Conservation (phyloP, 2,888 invertebrate genomes). For the Allacma fusca region DNA sequence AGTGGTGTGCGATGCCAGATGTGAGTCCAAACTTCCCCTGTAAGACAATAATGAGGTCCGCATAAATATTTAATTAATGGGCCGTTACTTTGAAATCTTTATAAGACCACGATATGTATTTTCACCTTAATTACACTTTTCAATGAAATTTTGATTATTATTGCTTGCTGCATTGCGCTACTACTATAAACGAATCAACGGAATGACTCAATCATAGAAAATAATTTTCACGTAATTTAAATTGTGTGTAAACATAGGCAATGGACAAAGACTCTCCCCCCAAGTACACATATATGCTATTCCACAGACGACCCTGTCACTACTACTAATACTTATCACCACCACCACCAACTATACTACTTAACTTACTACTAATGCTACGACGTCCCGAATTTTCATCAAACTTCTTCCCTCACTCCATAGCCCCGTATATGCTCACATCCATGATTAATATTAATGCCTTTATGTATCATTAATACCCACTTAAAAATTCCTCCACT, state of each 20-base stretch:
- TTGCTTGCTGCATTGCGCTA: constrained; percentile 38
- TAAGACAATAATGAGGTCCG: constrained; percentile 46
- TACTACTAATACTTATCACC: constrained; percentile 10
- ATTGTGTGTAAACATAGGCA: constrained; percentile 33
- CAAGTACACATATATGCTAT: background rate
- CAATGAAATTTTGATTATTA: constrained; percentile 47
- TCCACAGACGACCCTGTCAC: background rate
- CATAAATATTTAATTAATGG: constrained; percentile 47
- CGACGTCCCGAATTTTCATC: background rate
- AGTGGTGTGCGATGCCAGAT: constrained; percentile 57
- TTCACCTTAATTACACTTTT: constrained; percentile 45
- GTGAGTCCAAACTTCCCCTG: constrained; percentile 60
- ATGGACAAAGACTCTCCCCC: background rate
- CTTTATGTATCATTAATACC: constrained; percentile 36
- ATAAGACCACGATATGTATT: constrained; percentile 37
- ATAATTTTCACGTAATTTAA: constrained; percentile 40
- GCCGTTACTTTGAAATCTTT: constrained; percentile 43
- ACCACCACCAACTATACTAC: background rate
- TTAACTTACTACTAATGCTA: constrained; percentile 3
- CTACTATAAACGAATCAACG: constrained; percentile 5
- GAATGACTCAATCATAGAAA: constrained; percentile 40
- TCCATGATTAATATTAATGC: constrained; percentile 41
- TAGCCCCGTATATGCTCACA: constrained; percentile 16
- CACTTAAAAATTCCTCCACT: constrained; percentile 37
- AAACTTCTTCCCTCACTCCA: constrained; percentile 19